Evolutionary conservation across 2,888 invertebrate genomes (phyloP).

Genomic region (Mythimna pallens): DNA sequence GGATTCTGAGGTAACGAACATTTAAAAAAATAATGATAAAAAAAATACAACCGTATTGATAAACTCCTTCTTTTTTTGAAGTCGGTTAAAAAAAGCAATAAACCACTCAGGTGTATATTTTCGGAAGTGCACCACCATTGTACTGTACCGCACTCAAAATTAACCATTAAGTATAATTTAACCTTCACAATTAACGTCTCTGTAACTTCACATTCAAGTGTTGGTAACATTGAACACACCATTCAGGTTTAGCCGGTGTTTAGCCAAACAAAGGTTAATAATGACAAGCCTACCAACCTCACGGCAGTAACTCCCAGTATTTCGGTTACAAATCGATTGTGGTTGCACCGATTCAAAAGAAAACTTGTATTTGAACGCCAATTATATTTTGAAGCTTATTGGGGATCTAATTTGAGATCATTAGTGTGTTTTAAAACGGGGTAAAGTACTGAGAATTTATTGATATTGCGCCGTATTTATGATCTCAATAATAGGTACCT

Average conservation of each 20-base stretch:
- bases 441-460: not conserved
- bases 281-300: conserved; percentile 13
- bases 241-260: conserved; percentile 37
- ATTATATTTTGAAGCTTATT: conserved; percentile 50
- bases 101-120: not conserved
- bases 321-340: conserved; percentile 45
- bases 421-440: conserved; percentile 35
- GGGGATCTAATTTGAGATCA: conserved; percentile 40
- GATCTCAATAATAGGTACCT: not conserved
- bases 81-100: too few relatives aligned
- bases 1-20: too few relatives aligned
- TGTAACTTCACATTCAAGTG: conserved; percentile 24
- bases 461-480: not conserved
- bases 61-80: too few relatives aligned
- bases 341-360: conserved; percentile 26
- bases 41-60: too few relatives aligned
- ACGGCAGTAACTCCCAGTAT: conserved; percentile 12
- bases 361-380: conserved; percentile 26
- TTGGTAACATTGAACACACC: conserved; percentile 19
- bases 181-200: conserved; percentile 31
- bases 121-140: conserved; percentile 22
- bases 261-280: conserved; percentile 52
- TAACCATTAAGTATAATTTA: conserved; percentile 39
- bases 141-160: conserved; percentile 7
- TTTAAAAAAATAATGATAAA: too few relatives aligned